Evolutionary conservation across 2,113 vertebrate genomes (phyloP), one percentile per base, ranked within the genome.

Genomic region (Vidua macroura): DNA sequence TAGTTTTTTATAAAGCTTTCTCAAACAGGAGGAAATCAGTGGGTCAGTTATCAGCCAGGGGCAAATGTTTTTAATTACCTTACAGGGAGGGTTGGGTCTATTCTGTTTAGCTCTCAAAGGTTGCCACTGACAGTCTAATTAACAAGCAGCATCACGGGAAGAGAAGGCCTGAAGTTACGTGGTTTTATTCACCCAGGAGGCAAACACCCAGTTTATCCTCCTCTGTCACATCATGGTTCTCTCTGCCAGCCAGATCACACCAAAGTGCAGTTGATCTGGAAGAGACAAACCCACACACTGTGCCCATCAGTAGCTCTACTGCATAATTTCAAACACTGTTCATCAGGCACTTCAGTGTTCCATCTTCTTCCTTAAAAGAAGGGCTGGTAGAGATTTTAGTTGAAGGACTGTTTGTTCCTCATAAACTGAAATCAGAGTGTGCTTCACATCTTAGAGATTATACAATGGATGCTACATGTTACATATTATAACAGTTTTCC

Each of bases 41-140:
- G 2, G 83, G 87, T 80, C 77, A 75, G 15, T 69, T 95, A 92
- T 86, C 95, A 96, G 91, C 80, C 82, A 93, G 91, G 37, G n/a
- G 51, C 35, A 96, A 96, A 86, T 85, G 69, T 83, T 94, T 96
- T 95, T 92, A 96, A 96, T 96, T 87, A 95, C 77, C 82, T 89
- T 78, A 49, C 66, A 92, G 66, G 63, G 52, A 84, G 62, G 83
- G 74, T 81, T 95, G 8, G 35, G 7, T 64, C 67, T 78, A 37
- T 66, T 56, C 37, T 83, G 52, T 84, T 90, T 95, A 87, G 82
- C 39, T 93, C 89, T 77, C 66, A 85, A 7, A 63, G 59, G 60
- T 69, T 89, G 59, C 68, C 64, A 81, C 73, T 62, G 53, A 30
- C 83, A 91, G 91, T 41, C 63, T 92, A 95, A 97, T 96, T 93